These are phyloP conservation scores for Tupaia chinensis DNA, from an alignment of 2,113 vertebrate species.

Conservation along the genomic window DNA sequence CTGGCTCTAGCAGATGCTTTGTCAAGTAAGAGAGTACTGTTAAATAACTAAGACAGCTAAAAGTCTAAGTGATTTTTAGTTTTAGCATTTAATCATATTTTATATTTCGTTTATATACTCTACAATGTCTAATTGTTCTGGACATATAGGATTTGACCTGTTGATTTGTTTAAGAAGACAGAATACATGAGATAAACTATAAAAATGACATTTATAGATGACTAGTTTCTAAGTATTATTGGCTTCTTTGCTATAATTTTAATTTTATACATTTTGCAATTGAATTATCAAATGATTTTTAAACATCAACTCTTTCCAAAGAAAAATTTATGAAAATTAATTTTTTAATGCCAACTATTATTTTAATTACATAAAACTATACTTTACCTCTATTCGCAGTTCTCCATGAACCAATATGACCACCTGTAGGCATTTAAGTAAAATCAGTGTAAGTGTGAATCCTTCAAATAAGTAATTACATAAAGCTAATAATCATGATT, in stretches of 20 bases:
- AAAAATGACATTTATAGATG: background rate
- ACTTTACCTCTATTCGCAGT: conserved; percentile 87
- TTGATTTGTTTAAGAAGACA: conserved; percentile 52
- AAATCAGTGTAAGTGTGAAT: conserved; percentile 18
- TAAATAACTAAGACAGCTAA: background rate
- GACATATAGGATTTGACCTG: background rate
- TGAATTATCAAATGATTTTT: conserved; percentile 34
- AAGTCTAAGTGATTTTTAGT: background rate
- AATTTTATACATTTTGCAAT: conserved; percentile 52
- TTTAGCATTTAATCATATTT: conserved; percentile 10
- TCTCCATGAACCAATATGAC: conserved; percentile 84
- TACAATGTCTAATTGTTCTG: background rate
- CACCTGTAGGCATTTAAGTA: conserved; percentile 84
- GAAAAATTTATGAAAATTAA: background rate
- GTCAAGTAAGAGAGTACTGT: conserved; percentile 20
- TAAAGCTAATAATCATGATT: background rate
- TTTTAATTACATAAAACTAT: conserved; percentile 54
- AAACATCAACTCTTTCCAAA: conserved; percentile 39
- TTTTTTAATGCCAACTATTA: background rate
- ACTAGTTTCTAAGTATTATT: conserved; percentile 27
- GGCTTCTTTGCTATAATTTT: conserved; percentile 45
- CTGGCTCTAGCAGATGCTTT: background rate
- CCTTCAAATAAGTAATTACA: background rate
- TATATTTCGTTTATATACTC: background rate
- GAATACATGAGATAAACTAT: background rate